phyloP scores from a whole-genome alignment of 2,113 vertebrate species.

The Gallinago jamesoni region DNA sequence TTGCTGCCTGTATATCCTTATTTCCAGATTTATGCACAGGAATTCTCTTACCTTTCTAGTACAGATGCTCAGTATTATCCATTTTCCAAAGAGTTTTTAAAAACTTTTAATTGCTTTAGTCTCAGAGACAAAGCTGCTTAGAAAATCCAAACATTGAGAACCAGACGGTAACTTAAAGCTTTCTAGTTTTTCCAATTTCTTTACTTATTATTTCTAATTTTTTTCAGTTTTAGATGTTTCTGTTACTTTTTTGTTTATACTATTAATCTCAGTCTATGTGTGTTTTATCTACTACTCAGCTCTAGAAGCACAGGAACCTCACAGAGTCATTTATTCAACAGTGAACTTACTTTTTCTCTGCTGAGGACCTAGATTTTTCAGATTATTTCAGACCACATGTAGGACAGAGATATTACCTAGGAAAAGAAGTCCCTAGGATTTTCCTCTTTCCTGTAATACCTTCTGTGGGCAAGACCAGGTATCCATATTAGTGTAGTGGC shows the following conservation, averaged over 20 bases:
- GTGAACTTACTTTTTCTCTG: neutral
- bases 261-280: neutral
- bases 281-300: neutral
- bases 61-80: neutral
- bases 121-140: neutral
- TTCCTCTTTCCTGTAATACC: neutral
- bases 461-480: neutral
- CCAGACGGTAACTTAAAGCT: neutral
- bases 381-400: neutral
- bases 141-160: neutral
- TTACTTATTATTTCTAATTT: neutral
- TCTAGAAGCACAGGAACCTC: neutral
- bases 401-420: neutral
- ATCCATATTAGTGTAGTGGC: neutral
- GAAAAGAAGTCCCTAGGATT: neutral
- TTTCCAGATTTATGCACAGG: constrained; percentile 46
- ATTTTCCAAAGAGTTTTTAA: neutral
- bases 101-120: constrained; percentile 26
- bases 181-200: neutral
- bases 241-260: neutral
- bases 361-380: neutral
- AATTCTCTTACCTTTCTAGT: constrained; percentile 19
- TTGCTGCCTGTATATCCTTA: constrained; percentile 46
- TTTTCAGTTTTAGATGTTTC: neutral
- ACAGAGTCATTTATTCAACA: neutral